phyloP scores from a whole-genome alignment of 2,113 vertebrate species.

The Rissa tridactyla region DNA sequence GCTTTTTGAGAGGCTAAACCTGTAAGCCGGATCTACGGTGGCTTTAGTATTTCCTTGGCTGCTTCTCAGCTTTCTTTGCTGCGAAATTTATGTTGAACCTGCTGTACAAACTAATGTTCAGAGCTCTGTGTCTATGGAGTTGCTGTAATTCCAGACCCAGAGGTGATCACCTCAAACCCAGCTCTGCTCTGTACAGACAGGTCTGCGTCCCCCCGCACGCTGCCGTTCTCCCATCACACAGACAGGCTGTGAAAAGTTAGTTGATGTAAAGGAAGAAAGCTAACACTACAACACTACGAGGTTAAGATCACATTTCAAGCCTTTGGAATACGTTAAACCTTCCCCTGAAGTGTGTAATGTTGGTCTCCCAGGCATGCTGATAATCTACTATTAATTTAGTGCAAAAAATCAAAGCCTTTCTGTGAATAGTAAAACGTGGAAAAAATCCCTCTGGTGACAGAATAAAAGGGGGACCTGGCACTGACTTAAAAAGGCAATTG shows the following conservation, averaged over 20 bases:
- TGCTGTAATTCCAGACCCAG: too few relatives aligned
- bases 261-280: not conserved
- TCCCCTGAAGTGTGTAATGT: not conserved
- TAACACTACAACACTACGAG: fast-evolving
- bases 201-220: fast-evolving
- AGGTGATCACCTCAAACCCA: not conserved
- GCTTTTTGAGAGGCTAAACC: not conserved
- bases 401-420: not conserved
- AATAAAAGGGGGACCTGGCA: not conserved
- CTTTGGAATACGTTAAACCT: not conserved
- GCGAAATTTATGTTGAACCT: not conserved
- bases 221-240: not conserved
- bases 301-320: not conserved
- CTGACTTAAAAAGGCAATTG: not conserved
- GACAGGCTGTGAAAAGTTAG: not conserved
- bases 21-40: not conserved
- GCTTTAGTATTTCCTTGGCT: not conserved
- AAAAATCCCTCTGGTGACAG: not conserved
- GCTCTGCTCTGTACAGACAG: not conserved
- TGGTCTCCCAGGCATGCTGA: not conserved
- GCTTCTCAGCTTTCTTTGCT: not conserved
- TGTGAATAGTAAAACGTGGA: not conserved
- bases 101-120: not conserved
- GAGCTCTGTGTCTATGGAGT: not conserved
- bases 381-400: not conserved